Percentiles rank a stretch among this genome's conserved stretches.
These are phyloP conservation scores for Drosophila oshimai DNA, from an alignment of 1,140 invertebrate species.

Conservation along the genomic window DNA sequence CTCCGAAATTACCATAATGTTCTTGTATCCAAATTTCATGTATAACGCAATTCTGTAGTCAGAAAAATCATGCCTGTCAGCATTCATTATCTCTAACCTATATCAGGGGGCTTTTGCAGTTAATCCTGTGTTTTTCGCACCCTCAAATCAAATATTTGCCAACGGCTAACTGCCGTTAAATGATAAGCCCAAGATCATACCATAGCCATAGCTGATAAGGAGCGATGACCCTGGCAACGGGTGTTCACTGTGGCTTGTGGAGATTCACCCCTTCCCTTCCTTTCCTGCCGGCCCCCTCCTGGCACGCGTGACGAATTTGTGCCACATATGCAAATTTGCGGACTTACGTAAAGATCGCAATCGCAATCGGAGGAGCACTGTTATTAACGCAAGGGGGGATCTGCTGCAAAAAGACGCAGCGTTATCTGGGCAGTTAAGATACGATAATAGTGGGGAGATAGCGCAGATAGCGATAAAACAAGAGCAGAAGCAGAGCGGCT, in stretches of 20 bases:
- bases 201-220: conserved; percentile 22
- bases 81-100: conserved; percentile 9
- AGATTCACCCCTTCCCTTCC: not conserved
- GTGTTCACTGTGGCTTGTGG: conserved; percentile 43
- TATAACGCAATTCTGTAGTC: not conserved
- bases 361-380: conserved; percentile 29
- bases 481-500: conserved; percentile 18
- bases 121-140: conserved; percentile 12
- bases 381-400: conserved; percentile 35
- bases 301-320: conserved; percentile 51
- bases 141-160: conserved; percentile 27
- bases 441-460: conserved; percentile 41
- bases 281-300: too few relatives aligned
- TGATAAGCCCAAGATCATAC: conserved; percentile 27
- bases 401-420: conserved; percentile 44
- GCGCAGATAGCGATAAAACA: conserved; percentile 20
- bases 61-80: not conserved
- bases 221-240: conserved; percentile 21
- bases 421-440: conserved; percentile 51
- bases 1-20: conserved; percentile 2
- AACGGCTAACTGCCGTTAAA: not conserved
- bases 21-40: not conserved
- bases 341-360: conserved; percentile 52
- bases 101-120: not conserved
- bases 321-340: conserved; percentile 65